These are phyloP conservation scores for Elaphurus davidianus DNA, from an alignment of 2,113 vertebrate genomes.

Conservation along the genomic window DNA sequence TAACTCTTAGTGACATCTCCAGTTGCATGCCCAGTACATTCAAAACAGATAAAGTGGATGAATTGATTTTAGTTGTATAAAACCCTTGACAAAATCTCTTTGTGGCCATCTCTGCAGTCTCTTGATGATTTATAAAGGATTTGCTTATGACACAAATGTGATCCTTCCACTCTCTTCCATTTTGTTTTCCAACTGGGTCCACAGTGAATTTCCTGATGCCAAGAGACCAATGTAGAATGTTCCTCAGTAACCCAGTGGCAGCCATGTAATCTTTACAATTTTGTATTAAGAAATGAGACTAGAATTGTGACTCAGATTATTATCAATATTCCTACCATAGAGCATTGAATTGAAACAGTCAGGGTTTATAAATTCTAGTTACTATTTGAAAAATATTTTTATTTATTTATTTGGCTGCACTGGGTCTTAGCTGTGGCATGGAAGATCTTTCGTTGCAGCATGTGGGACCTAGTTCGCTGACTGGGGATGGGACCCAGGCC, in stretches of 20 bases:
- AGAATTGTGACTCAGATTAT: neutral
- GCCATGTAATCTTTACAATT: neutral
- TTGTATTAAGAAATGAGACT: neutral
- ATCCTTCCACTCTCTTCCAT: slow-evolving; percentile 61
- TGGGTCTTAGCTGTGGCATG: neutral
- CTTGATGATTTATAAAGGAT: slow-evolving; percentile 81
- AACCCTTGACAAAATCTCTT: slow-evolving; percentile 82
- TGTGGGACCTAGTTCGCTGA: neutral
- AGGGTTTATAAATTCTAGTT: neutral
- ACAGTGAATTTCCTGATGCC: slow-evolving; percentile 39
- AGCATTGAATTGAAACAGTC: neutral
- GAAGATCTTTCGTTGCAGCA: neutral
- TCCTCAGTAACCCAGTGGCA: neutral
- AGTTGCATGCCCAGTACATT: slow-evolving; percentile 74
- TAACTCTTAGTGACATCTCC: slow-evolving; percentile 91
- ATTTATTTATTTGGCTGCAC: neutral
- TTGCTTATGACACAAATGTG: slow-evolving; percentile 76
- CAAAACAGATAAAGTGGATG: slow-evolving; percentile 83
- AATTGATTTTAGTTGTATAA: slow-evolving; percentile 87
- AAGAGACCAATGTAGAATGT: neutral
- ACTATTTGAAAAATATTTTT: neutral
- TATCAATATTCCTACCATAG: neutral
- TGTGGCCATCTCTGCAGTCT: slow-evolving; percentile 80
- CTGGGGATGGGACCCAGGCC: neutral
- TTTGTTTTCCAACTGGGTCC: slow-evolving; percentile 68